Base-by-base conservation (phyloP, 1,140 invertebrate species). In the Harpegnathos saltator region DNA sequence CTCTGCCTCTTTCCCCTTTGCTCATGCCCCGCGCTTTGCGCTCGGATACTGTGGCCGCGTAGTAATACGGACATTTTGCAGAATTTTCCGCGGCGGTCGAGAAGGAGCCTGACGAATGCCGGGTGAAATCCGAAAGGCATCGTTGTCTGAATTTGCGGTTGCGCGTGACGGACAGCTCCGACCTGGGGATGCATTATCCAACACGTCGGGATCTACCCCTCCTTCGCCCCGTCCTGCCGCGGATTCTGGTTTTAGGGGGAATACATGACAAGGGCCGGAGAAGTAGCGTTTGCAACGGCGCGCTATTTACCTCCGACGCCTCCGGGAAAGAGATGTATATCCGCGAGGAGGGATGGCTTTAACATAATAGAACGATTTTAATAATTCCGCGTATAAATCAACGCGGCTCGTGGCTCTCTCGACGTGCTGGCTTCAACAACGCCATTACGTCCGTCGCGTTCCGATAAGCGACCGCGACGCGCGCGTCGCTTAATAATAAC, bases 111-210 rank as follows among this genome's bases (percentile, higher is more conserved):
- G 26, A 77, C 71, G 65, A 83, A 83, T 74, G 81, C 72, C 50
- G 33, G 61, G 63, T 56, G 56, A 83, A 83, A 83, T 86, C 66
- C 66, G 84, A 85, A 87, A 83, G 86, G 61, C 71, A 48, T 75
- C 69, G 65, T 56, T 85, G 71, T 78, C 84, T 83, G 80, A 83
- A 58, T 86, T 61, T 68, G 73, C 68, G 73, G 72, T 72, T 75
- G 59, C 73, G 33, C 72, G 68, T 86, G 82, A 88, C 63, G 78
- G 86, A 84, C 86, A 80, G 69, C 68, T 71, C 85, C 72, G 73
- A 68, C 56, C 63, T 44, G 52, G 58, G 33, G 56, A 80, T 86
- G 74, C 86, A 88, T 88, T 88, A 88, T 88, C 73, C 86, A 68
- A n/a, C 54, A 62, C 65, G 66, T 77, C 71, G 52, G 61, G 72